These are phyloP conservation scores for Sthenelais limicola DNA, from an alignment of 2,888 invertebrate species.

Conservation along the genomic window DNA sequence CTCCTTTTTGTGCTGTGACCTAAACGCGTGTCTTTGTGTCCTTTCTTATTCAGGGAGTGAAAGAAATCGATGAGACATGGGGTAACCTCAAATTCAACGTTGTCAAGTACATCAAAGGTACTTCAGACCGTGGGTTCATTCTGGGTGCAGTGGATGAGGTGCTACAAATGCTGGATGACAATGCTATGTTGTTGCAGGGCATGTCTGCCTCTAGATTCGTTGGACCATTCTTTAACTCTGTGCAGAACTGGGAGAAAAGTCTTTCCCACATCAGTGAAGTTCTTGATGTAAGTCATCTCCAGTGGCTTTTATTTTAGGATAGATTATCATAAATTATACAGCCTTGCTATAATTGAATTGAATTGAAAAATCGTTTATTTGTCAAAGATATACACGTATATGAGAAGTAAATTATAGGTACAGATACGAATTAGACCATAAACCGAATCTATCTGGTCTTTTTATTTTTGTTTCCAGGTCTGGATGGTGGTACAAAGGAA, in stretches of 20 bases:
- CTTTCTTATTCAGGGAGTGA: conserved; percentile 77
- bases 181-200: conserved; percentile 91
- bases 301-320: neutral
- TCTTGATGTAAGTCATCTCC: conserved; percentile 77
- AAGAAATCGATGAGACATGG: conserved; percentile 82
- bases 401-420: neutral
- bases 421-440: no score
- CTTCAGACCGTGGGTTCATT: conserved; percentile 85
- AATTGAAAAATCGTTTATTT: no score
- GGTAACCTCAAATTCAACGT: conserved; percentile 73
- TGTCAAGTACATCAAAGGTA: conserved; percentile 74
- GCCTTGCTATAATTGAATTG: no score
- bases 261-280: conserved; percentile 87
- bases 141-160: conserved; percentile 89
- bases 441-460: no score
- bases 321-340: neutral
- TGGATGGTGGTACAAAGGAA: conserved; percentile 90
- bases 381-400: neutral
- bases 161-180: conserved; percentile 86
- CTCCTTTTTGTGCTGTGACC: neutral
- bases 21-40: neutral
- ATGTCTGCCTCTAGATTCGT: conserved; percentile 84
- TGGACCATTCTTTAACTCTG: conserved; percentile 86
- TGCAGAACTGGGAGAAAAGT: conserved; percentile 89
- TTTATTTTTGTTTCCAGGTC: conserved; percentile 67